Conservation (phyloP, 2,888 invertebrate species). For the Ochropleura plecta region DNA sequence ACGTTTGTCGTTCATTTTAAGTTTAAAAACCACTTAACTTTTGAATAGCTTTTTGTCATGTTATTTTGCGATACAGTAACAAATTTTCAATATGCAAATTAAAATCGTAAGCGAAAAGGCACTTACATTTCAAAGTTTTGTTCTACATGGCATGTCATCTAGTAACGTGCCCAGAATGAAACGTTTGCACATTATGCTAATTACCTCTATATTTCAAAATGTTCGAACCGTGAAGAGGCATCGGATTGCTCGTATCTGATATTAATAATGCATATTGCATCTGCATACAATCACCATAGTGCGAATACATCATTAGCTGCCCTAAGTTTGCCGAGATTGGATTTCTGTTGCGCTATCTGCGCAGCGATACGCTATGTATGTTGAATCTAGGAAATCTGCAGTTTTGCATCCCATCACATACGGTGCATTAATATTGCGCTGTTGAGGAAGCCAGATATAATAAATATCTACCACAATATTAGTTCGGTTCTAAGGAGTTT, state of each 20-base stretch:
- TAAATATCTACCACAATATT: neutral
- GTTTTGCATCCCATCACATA: neutral
- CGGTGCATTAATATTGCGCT: neutral
- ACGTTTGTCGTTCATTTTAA: neutral
- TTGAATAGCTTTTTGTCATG: neutral
- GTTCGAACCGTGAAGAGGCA: neutral
- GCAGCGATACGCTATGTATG: neutral
- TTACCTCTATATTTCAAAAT: conserved; percentile 21
- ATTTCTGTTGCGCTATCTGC: neutral
- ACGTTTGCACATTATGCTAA: conserved; percentile 30
- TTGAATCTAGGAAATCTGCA: conserved; percentile 1
- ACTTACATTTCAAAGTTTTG: neutral
- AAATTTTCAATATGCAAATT: neutral
- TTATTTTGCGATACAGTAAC: neutral
- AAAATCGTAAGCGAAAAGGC: neutral
- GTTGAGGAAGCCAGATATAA: neutral
- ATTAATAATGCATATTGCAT: conserved; percentile 38
- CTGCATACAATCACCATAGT: conserved; percentile 19
- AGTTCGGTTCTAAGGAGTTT: neutral
- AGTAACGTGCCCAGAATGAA: conserved; percentile 24
- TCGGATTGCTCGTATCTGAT: neutral
- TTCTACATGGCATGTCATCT: neutral
- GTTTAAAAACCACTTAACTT: neutral
- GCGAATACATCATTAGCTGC: conserved; percentile 12
- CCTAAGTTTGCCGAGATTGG: conserved; percentile 27